Percentiles rank a stretch among this genome's conserved stretches.
phyloP scores from a whole-genome alignment of 2,888 invertebrate species.

The Trissolcus japonicus region DNA sequence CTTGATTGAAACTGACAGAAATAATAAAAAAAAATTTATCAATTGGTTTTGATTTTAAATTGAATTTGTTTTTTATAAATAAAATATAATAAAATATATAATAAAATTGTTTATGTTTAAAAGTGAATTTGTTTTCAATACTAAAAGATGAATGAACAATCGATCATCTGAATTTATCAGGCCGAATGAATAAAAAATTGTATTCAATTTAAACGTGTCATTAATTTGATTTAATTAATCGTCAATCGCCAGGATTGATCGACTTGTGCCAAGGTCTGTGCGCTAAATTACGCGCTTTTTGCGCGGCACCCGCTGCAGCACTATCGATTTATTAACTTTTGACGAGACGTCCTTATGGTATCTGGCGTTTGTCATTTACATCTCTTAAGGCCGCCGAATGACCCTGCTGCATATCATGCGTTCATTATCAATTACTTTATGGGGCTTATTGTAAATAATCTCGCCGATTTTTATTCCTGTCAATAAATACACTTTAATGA shows the following conservation, averaged over 20 bases:
- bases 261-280: slow-evolving; percentile 36
- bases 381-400: slow-evolving; percentile 43
- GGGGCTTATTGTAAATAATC: slow-evolving; percentile 25
- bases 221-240: slow-evolving; percentile 48
- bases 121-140: too few relatives aligned
- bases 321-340: slow-evolving; percentile 56
- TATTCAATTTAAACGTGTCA: slow-evolving; percentile 8
- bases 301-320: slow-evolving; percentile 24
- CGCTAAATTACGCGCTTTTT: slow-evolving; percentile 36
- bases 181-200: slow-evolving; percentile 39
- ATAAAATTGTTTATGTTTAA: too few relatives aligned
- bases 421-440: slow-evolving; percentile 30
- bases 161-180: slow-evolving; percentile 24
- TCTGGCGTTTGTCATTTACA: slow-evolving; percentile 49
- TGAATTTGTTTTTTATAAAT: too few relatives aligned
- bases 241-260: slow-evolving; percentile 18
- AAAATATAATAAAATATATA: too few relatives aligned
- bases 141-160: too few relatives aligned
- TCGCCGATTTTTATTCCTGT: slow-evolving; percentile 21
- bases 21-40: too few relatives aligned
- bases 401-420: slow-evolving; percentile 38
- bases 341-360: slow-evolving; percentile 50
- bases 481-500: slow-evolving; percentile 12
- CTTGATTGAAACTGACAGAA: too few relatives aligned
- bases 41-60: too few relatives aligned